Percentiles rank a stretch among this genome's conserved stretches.
These are phyloP conservation scores for Chloropsis hardwickii DNA, from an alignment of 2,113 vertebrate species.

Conservation along the genomic window DNA sequence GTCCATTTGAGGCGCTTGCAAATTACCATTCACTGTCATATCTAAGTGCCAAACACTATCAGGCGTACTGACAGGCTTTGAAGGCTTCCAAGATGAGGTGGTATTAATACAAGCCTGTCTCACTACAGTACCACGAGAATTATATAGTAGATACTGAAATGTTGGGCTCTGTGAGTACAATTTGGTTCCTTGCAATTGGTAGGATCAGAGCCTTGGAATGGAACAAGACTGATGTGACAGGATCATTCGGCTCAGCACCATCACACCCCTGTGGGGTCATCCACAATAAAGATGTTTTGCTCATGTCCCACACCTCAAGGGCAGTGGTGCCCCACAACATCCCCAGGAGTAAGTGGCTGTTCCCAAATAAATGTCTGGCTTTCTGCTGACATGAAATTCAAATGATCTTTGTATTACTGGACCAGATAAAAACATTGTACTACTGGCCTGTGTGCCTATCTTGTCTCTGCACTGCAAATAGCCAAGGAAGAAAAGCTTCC, in stretches of 20 bases:
- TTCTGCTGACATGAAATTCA: not conserved
- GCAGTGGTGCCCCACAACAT: not conserved
- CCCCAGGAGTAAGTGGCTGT: not conserved
- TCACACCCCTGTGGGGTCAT: not conserved
- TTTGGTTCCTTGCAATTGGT: not conserved
- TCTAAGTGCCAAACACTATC: conserved; percentile 59
- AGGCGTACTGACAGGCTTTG: conserved; percentile 55
- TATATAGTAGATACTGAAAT: not conserved
- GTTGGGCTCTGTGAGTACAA: not conserved
- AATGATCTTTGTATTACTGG: not conserved
- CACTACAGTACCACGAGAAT: conserved; percentile 7
- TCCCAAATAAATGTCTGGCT: not conserved
- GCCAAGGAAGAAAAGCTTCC: not conserved
- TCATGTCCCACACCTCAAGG: fast-evolving
- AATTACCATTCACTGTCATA: conserved; percentile 67
- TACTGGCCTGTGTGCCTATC: not conserved
- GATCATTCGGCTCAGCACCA: not conserved
- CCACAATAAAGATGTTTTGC: not conserved
- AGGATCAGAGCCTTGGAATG: not conserved
- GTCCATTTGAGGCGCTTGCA: conserved; percentile 59
- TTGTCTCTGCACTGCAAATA: not conserved
- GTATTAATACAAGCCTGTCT: conserved; percentile 58
- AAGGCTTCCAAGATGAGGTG: conserved; percentile 60
- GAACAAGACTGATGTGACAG: not conserved
- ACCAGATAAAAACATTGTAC: not conserved